Evolutionary conservation across 1,140 invertebrate species (phyloP), one percentile per base, ranked within the genome.

Genomic region (Lithobius niger): DNA sequence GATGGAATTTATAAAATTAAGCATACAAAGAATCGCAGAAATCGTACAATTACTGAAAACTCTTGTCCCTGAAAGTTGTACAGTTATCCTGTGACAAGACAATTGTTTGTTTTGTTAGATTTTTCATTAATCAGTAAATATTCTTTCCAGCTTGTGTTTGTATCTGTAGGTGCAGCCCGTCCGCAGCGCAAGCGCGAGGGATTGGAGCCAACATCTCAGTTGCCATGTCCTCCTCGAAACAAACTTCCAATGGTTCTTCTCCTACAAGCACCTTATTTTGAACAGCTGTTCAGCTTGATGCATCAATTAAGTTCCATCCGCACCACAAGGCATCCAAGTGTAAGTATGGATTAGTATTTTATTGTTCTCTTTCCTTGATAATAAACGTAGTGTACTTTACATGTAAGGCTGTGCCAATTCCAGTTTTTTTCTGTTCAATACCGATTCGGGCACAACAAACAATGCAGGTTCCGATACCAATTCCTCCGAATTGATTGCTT

Each of bases 251-350:
- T 89, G 3, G 75, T 90, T 44, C 67, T 95, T 6, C 72, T 96
- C 0, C 74, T 94, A 18, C 79, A 86, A 62, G 82, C 88, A 24
- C 81, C 82, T 42, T 88, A 92, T 69, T 94, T 95, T 70, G 86
- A 90, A 63, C 85, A 91, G 61, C 73, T 96, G 0, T 92, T 95
- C 68, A 82, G 79, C 16, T 73, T 95, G 10, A 88, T 94, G 83
- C 83, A 92, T 61, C 88, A 86, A 3, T 72, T 95, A 1, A 88
- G 88, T 36, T 65, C 67, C 52, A 58, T 71, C 1, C 85, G 83
- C 65, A 80, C 83, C 3, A 75, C 78, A 3, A 77, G 80, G 0
- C 79, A 83, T 63, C 77, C 76, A 40, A 81, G 81, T 53, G 79
- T 81, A 66, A 70, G 72, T 67, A 22, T 31, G n/a, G n/a, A n/a